Base-by-base conservation (phyloP, 2,888 invertebrate genomes). In the Hyposoter didymator region DNA sequence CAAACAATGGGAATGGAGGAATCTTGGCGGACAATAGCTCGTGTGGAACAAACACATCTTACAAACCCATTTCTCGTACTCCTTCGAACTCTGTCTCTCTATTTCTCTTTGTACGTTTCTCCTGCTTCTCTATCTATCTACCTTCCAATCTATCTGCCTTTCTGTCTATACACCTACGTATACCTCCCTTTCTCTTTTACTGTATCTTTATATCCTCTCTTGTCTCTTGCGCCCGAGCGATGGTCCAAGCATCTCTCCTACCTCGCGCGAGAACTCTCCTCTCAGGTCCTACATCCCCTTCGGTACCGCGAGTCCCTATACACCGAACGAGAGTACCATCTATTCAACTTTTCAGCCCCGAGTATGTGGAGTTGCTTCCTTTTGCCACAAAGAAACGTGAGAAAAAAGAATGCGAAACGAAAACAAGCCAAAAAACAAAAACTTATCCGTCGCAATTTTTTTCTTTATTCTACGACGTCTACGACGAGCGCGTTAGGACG, bases 11-110 rank as follows among this genome's bases (percentile, higher is more conserved):
- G 90, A 74, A 92, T 92, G 91, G 92, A 91, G 91, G 92, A 81
- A 81, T 90, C 92, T 90, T 90, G 88, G 90, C 90, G 90, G 91
- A 93, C 93, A 93, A 93, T 93, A 90, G 91, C 92, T 92, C 90
- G 93, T 92, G 91, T 93, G 93, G 92, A 93, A 93, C 93, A 93
- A 93, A 93, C 92, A 91, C 93, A 91, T 92, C 92, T 92, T 92
- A 91, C 89, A 76, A 81, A 78, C 88, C 89, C 84, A 66, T 86
- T 86, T 82, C 82, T 64, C 74, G 66, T 67, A 64, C 81, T 84
- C 84, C 87, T 88, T 89, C 88, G 84, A 88, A 84, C 89, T 88
- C 89, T 47, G 72, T 76, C 66, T 64, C 45, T 28, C 64, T 52
- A 39, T 76, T 62, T 66, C 28, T 59, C 64, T 79, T 49, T 82